Conservation (phyloP, 2,113 vertebrate species). For the Scomber japonicus region DNA sequence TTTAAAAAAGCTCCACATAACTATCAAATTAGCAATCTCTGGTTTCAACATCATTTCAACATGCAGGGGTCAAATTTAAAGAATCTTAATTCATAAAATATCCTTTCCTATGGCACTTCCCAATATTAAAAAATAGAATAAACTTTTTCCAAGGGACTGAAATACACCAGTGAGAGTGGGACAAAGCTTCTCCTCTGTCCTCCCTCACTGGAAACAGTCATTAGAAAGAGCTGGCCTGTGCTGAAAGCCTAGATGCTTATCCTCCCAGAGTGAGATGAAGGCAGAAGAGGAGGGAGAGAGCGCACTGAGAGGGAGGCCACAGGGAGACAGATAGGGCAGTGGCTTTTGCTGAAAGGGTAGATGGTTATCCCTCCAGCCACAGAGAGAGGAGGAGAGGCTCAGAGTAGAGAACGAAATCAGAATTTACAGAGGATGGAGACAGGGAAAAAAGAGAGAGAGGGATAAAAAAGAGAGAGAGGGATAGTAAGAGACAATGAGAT, state of each 20-base stretch:
- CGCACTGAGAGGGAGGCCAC: conserved; percentile 43
- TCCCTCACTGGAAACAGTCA: conserved; percentile 68
- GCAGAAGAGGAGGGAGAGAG: conserved; percentile 42
- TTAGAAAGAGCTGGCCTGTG: conserved; percentile 71
- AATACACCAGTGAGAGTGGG: conserved; percentile 23
- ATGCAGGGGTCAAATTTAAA: conserved; percentile 10
- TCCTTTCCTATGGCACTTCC: conserved; percentile 16
- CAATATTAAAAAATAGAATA: conserved; percentile 41
- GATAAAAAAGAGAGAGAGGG: conserved; percentile 15
- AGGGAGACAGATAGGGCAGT: conserved; percentile 58
- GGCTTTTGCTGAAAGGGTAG: conserved; percentile 68
- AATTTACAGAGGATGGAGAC: conserved; percentile 19
- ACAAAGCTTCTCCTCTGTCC: conserved; percentile 73
- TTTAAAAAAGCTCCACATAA: conserved; percentile 2
- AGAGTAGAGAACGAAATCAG: conserved; percentile 32
- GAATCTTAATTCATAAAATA: conserved; percentile 39
- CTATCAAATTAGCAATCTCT: conserved; percentile 15
- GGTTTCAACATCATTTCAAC: conserved; percentile 15
- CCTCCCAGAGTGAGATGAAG: conserved; percentile 60
- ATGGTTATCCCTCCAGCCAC: conserved; percentile 57
- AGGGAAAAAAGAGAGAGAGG: conserved; percentile 10
- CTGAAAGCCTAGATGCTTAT: conserved; percentile 80
- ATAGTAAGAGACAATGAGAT: not conserved
- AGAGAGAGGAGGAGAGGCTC: conserved; percentile 24
- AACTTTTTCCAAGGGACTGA: conserved; percentile 32